Evolutionary conservation across 2,888 invertebrate genomes (phyloP).

Genomic region (Caenorhabditis parvicauda): DNA sequence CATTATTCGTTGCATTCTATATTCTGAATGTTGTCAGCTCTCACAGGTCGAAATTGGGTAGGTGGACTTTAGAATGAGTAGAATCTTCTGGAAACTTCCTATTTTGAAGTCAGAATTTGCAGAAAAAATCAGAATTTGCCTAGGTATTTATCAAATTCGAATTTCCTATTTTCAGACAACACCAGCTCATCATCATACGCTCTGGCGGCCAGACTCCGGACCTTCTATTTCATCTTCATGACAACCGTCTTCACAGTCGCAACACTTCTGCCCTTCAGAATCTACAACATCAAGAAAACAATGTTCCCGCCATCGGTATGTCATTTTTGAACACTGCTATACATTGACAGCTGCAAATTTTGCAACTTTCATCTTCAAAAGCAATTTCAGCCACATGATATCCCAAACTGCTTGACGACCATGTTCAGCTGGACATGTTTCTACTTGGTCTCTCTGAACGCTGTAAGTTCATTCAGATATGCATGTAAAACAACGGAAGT

Average conservation of each 20-base stretch:
- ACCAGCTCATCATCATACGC: conserved; percentile 29
- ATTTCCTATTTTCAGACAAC: conserved; percentile 17
- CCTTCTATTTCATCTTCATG: conserved; percentile 62
- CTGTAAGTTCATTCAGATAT: conserved; percentile 39
- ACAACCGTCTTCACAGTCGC: conserved; percentile 55
- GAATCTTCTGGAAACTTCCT: not conserved
- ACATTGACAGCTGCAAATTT: not conserved
- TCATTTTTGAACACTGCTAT: not conserved
- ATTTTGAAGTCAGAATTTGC: not conserved
- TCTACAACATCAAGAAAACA: conserved; percentile 34
- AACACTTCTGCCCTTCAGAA: conserved; percentile 56
- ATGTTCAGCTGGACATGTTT: conserved; percentile 46
- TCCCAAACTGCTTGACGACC: conserved; percentile 37
- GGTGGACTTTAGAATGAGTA: no score
- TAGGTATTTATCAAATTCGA: no score
- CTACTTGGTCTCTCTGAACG: conserved; percentile 57
- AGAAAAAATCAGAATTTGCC: no score
- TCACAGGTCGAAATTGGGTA: conserved; percentile 48
- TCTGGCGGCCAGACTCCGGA: conserved; percentile 47
- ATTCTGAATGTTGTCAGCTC: conserved; percentile 54
- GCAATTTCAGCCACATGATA: conserved; percentile 11
- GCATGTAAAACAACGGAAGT: not conserved
- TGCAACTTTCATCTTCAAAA: not conserved
- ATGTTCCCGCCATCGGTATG: conserved; percentile 12
- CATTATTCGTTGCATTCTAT: conserved; percentile 56